These are phyloP conservation scores for Trypoxylus dichotomus DNA, from an alignment of 1,140 invertebrate species.

Conservation along the genomic window DNA sequence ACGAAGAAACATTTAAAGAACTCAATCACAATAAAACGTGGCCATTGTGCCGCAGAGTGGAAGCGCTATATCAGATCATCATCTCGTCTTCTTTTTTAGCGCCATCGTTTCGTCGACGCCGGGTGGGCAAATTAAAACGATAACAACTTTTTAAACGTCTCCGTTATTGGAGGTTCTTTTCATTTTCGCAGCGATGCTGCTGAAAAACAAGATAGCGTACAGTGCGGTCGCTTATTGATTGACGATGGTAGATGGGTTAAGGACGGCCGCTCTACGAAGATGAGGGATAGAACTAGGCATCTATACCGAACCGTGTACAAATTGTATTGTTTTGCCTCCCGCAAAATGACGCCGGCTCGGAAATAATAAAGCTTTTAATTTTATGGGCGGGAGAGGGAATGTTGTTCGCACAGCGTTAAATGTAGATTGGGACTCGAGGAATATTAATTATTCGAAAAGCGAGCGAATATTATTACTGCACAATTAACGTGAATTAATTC, in stretches of 20 bases:
- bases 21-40: neutral
- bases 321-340: neutral
- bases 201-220: neutral
- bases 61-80: neutral
- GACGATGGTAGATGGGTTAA: neutral
- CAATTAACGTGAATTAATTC: neutral
- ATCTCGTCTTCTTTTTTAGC: neutral
- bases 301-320: neutral
- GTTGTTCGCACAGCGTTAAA: neutral
- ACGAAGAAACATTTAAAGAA: too few relatives aligned
- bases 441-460: neutral
- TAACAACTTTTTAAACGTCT: neutral
- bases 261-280: neutral
- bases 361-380: slow-evolving; percentile 8
- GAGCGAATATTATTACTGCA: neutral
- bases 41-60: neutral
- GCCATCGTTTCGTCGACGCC: neutral
- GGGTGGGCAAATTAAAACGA: neutral
- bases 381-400: neutral
- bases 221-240: neutral
- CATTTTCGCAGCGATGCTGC: neutral
- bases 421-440: neutral
- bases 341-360: neutral
- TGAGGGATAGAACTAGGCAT: neutral
- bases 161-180: neutral